These are phyloP conservation scores for Pterobdella sp. DNA, from an alignment of 2,888 invertebrate species.

Conservation along the genomic window DNA sequence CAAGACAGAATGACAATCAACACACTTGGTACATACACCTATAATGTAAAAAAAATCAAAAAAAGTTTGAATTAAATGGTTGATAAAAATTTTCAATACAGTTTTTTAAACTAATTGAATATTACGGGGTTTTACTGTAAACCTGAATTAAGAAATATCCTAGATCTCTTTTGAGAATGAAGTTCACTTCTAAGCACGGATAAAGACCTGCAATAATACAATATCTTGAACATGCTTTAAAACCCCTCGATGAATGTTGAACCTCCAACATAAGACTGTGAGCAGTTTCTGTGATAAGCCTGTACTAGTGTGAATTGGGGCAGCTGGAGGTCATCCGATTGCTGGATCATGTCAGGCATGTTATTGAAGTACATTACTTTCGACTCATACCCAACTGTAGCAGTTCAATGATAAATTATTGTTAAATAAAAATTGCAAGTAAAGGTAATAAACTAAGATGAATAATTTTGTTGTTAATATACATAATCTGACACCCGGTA, in stretches of 20 bases:
- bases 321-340: slow-evolving; percentile 28
- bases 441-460: no score
- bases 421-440: no score
- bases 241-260: neutral
- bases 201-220: slow-evolving; percentile 24
- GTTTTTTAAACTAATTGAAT: neutral
- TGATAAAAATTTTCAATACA: neutral
- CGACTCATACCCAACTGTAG: slow-evolving; percentile 32
- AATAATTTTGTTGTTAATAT: no score
- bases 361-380: slow-evolving; percentile 28
- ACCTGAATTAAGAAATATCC: slow-evolving; percentile 33
- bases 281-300: slow-evolving; percentile 27
- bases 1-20: slow-evolving; percentile 33
- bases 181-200: slow-evolving; percentile 31
- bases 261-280: slow-evolving; percentile 31
- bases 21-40: slow-evolving; percentile 31
- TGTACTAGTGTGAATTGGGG: slow-evolving; percentile 32
- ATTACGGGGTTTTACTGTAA: no score
- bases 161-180: slow-evolving; percentile 28
- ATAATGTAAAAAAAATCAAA: neutral
- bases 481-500: no score
- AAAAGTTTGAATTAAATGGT: neutral
- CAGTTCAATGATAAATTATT: no score
- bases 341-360: slow-evolving; percentile 16
- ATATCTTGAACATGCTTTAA: neutral